These are phyloP conservation scores for Hemiscyllium ocellatum DNA, from an alignment of 2,113 vertebrate species.

Conservation along the genomic window DNA sequence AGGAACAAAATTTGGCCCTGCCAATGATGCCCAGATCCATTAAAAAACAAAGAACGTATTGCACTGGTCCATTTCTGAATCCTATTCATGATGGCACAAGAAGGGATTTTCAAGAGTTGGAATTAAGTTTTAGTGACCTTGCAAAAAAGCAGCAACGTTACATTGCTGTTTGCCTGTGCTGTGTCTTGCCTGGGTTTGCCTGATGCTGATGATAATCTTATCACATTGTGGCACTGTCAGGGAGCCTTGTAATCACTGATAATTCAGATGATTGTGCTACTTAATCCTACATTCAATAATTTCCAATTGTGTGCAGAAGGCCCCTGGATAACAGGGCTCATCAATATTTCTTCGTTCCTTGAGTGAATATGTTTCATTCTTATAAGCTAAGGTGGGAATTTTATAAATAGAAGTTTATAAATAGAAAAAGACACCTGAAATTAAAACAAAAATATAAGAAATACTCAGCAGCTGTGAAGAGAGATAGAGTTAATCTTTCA, in stretches of 20 bases:
- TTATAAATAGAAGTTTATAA: neutral
- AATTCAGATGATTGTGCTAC: neutral
- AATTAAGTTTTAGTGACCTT: neutral
- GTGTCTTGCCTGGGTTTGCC: neutral
- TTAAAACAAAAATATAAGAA: neutral
- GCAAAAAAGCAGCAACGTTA: neutral
- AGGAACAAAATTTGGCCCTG: no score
- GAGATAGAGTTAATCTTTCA: neutral
- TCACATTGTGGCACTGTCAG: neutral
- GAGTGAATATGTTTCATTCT: neutral
- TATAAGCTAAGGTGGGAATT: neutral
- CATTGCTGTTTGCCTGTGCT: neutral
- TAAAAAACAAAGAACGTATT: no score
- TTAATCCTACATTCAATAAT: neutral
- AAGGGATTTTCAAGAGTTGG: neutral
- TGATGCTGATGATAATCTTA: neutral
- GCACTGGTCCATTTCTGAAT: no score
- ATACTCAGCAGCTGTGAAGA: neutral
- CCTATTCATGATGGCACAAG: no score
- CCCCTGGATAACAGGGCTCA: neutral
- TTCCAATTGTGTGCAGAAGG: neutral
- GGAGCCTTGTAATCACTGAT: neutral
- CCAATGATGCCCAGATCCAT: no score
- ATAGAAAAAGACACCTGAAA: neutral
- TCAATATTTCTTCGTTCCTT: neutral